Percentiles rank a stretch among this genome's conserved stretches.
These are phyloP conservation scores for Sylvicola fuscatus DNA, from an alignment of 2,888 invertebrate genomes.

Conservation along the genomic window DNA sequence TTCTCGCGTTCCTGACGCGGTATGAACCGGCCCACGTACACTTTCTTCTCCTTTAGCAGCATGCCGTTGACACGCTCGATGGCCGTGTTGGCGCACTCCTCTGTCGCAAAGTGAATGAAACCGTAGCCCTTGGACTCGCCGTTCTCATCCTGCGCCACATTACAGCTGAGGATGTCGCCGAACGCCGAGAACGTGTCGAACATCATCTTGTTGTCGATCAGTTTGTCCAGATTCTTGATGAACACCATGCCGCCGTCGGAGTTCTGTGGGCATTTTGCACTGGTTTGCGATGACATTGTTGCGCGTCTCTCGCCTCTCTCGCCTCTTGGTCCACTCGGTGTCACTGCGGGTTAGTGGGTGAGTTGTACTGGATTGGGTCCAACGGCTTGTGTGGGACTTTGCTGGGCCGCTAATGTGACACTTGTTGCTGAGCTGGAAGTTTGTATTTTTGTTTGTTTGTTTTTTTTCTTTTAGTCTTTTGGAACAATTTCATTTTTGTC, in stretches of 20 bases:
- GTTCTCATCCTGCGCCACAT: conserved; percentile 91
- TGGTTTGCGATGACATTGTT: conserved; percentile 99
- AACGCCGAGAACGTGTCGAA: conserved; percentile 98
- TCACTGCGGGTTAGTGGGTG: too few relatives aligned
- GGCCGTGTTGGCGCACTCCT: conserved; percentile 92
- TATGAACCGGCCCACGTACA: conserved; percentile 94
- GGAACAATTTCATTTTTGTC: too few relatives aligned
- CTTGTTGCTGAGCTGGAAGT: too few relatives aligned
- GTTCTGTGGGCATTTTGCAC: conserved; percentile 81
- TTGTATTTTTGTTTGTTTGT: too few relatives aligned
- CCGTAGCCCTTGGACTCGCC: conserved; percentile 93
- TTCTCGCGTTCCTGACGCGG: conserved; percentile 96
- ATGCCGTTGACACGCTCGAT: conserved; percentile 97
- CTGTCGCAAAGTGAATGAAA: conserved; percentile 97
- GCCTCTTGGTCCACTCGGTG: too few relatives aligned
- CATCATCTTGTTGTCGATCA: conserved; percentile 98
- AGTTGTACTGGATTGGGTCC: too few relatives aligned
- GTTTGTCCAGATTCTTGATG: conserved; percentile 96
- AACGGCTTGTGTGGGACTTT: too few relatives aligned
- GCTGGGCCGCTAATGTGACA: too few relatives aligned
- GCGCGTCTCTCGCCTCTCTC: conserved; percentile 91
- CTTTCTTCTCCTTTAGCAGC: conserved; percentile 97
- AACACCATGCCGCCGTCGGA: conserved; percentile 99
- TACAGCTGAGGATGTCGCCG: conserved; percentile 96
- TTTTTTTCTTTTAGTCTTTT: too few relatives aligned